Base-by-base conservation (phyloP, 1,140 invertebrate species). In the Lepidostoma basale region DNA sequence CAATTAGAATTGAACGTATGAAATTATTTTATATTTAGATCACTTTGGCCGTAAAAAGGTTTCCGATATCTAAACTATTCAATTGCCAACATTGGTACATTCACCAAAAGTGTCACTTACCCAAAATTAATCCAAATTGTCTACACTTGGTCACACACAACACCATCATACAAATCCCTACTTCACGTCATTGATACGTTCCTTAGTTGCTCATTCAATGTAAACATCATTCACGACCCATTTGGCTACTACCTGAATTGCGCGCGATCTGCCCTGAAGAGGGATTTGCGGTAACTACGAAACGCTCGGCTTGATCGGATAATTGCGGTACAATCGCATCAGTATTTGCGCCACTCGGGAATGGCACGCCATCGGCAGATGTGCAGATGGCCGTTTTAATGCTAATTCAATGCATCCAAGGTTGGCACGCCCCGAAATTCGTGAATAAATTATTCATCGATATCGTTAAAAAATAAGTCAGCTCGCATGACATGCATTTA, bases 161-260 rank as follows among this genome's bases (percentile, higher is more conserved):
- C 23, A n/a, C 26, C 42, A n/a, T n/a, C n/a, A n/a, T n/a, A n/a
- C n/a, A n/a, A n/a, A n/a, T n/a, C n/a, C n/a, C n/a, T n/a, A n/a
- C n/a, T n/a, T n/a, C n/a, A n/a, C 28, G 10, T 52, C 42, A n/a
- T n/a, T n/a, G n/a, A n/a, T n/a, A n/a, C n/a, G n/a, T n/a, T n/a
- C n/a, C n/a, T 52, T 62, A 18, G 58, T 47, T 36, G 28, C 44
- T 47, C 39, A 33, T 65, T 64, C 68, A 65, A 49, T 60, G 39
- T 59, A 64, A 69, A 69, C 40, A 69, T 33, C 39, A 60, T 30
- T 60, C 45, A 45, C 68, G 40, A 26, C 63, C 54, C 68, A 65
- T 69, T 69, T 69, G 28, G 52, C 54, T 14, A 69, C 68, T 69
- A 69, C 68, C 68, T 69, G 68, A 69, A 69, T 69, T 69, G 18